Percentiles rank a stretch among this genome's conserved stretches.
Evolutionary conservation across 2,797 vertebrate species (phyloP).

Genomic region (Glossophaga mutica): DNA sequence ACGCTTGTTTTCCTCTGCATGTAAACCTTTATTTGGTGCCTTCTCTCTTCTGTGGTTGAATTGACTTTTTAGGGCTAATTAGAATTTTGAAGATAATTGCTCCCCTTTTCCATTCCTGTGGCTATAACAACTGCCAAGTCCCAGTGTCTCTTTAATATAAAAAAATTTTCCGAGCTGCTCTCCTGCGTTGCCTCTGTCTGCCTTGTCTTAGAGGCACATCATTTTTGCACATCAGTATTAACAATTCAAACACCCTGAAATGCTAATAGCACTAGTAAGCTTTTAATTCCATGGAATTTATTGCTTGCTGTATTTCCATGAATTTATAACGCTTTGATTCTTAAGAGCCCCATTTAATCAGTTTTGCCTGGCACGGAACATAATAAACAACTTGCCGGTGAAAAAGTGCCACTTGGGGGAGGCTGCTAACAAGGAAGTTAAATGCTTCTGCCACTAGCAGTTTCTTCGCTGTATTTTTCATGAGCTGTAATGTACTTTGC

Average conservation of each 20-base stretch:
- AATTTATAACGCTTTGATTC: conserved; percentile 99
- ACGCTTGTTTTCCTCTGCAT: not conserved
- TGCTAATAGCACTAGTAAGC: conserved; percentile 89
- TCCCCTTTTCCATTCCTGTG: not conserved
- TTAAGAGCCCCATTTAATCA: conserved; percentile 99
- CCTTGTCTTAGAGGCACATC: conserved; percentile 83
- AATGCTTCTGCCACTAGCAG: conserved; percentile 95
- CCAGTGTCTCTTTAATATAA: conserved; percentile 47
- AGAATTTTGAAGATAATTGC: conserved; percentile 52
- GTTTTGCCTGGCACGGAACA: conserved; percentile 95
- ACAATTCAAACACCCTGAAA: conserved; percentile 89
- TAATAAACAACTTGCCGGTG: conserved; percentile 98
- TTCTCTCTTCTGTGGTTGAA: conserved; percentile 45
- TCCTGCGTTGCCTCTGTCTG: conserved; percentile 66
- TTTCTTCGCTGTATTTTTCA: conserved; percentile 95
- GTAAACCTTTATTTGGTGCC: conserved; percentile 59
- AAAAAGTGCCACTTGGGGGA: conserved; percentile 97
- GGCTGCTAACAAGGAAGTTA: conserved; percentile 96
- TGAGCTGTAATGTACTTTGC: conserved; percentile 92
- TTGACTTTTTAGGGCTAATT: conserved; percentile 71
- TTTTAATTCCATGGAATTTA: conserved; percentile 99
- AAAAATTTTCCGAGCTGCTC: conserved; percentile 60
- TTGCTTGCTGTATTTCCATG: conserved; percentile 99
- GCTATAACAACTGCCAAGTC: conserved; percentile 8
- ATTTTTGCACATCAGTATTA: conserved; percentile 85